Evolutionary conservation across 2,797 vertebrate species (phyloP), one percentile per base, ranked within the genome.

Genomic region (Poecile montanus): DNA sequence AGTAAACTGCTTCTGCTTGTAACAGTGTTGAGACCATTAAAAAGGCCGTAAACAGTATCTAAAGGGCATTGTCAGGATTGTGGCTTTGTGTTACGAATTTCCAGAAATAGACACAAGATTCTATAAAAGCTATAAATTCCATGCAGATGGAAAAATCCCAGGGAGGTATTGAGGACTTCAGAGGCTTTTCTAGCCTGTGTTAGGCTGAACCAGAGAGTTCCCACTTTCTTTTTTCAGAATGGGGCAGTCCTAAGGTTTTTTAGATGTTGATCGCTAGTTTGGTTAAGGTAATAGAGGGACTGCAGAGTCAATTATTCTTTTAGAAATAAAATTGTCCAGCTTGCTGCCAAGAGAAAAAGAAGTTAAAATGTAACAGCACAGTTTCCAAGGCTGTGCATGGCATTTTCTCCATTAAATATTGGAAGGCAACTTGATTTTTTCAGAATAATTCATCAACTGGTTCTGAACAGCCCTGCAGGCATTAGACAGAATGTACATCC

Each of bases 391-490:
- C 25, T 61, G 16, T 27, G 6, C 42, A 3, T 53, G 26, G 34
- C 22, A 3, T 68, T 82, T 73, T 88, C 50, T 91, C 34, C 26
- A 44, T 77, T 75, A 89, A 77, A 88, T 92, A 56, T 65, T 82
- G 71, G 63, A 77, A 72, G 36, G 45, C 61, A 80, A 72, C 38
- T 56, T 77, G 34, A 61, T 92, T 89, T 88, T 67, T 71, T 91
- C 72, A 67, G 78, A 85, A 67, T 77, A 85, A 92, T 85, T 93
- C 9, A 58, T 72, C 56, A 70, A 51, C 44, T 76, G 30, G 65
- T 71, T 89, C 72, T 57, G 57, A 93, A 50, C n/a, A 92, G 10
- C 19, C 48, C 68, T 70, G 36, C 13, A 45, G 75, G 42, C 4
- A 2, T 73, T 54, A 48, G 67, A 45, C 38, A 90, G 88, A 84